Evolutionary conservation across 2,113 vertebrate species (phyloP).

Genomic region (Aleadryas rufinucha): DNA sequence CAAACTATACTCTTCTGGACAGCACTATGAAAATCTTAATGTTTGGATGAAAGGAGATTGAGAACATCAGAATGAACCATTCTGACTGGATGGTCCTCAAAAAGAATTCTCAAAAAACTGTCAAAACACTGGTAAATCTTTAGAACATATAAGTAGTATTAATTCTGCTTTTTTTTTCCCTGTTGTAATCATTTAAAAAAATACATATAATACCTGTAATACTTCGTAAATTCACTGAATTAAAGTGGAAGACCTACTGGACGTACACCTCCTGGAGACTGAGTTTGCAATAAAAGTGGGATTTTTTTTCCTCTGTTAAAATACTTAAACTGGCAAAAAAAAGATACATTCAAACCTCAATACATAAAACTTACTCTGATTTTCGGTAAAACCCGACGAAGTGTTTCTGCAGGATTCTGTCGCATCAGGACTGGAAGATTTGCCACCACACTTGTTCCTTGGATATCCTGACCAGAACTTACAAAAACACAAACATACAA

Average conservation of each 20-base stretch:
- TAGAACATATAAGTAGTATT: background rate
- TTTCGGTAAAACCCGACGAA: constrained; percentile 91
- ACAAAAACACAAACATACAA: constrained; percentile 46
- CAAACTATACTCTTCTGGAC: background rate
- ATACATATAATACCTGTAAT: background rate
- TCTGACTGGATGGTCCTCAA: background rate
- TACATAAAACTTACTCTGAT: constrained; percentile 82
- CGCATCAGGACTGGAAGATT: constrained; percentile 89
- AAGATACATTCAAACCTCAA: constrained; percentile 1
- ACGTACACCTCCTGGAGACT: background rate
- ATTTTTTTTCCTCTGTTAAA: background rate
- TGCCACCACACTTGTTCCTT: constrained; percentile 88
- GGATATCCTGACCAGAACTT: constrained; percentile 92
- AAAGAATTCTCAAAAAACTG: background rate
- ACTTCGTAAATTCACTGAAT: background rate
- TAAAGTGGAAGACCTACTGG: background rate
- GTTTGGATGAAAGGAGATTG: background rate
- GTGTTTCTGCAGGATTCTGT: constrained; percentile 91
- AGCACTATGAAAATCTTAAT: background rate
- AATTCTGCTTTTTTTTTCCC: background rate
- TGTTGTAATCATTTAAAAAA: background rate
- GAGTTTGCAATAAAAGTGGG: background rate
- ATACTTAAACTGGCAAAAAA: background rate
- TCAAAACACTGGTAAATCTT: background rate
- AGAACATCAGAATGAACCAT: background rate